Base-by-base conservation (phyloP, 2,797 vertebrate species). In the Dicrostonyx torquatus region DNA sequence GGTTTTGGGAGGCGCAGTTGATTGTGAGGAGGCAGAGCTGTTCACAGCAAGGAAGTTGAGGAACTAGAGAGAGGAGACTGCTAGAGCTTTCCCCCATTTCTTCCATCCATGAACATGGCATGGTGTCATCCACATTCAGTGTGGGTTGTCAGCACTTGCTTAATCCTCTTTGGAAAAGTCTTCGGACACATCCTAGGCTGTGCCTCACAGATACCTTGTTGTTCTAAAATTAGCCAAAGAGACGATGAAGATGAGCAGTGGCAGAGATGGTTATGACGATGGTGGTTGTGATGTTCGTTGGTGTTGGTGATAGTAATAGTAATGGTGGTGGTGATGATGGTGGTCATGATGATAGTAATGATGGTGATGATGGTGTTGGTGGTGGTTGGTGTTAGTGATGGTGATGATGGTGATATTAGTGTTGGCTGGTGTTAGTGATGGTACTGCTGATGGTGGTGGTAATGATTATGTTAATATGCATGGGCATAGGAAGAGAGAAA, bases 241-340 rank as follows among this genome's bases (percentile, higher is more conserved):
- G 13, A 24, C 53, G 8, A 64, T 34, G 37, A 31, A 34, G 79
- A 82, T 45, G 58, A 43, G 31, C 58, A 43, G 20, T 31, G 13
- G 43, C 14, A 15, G 2, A 26, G 43, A 45, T 43, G 72, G 5
- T 13, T 43, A 3, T 75, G 72, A 75, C 22, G 40, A 11, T 20
- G 62, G 29, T 22, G 4, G 18, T n/a, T 11, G 29, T n/a, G 34
- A 37, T n/a, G 66, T 7, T n/a, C 3, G 4, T 40, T 34, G 66
- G 66, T 68, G 34, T 0, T 72, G 18, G 2, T 26, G 22, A 3
- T 43, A 40, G 6, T 73, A n/a, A 34, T 64, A 9, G 62, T 31
- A 4, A 3, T 64, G 4, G 12, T 60, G 26, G 3, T 76, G 43
- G 0, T 48, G 43, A 0, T 45, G 12, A 1, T 76, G 43, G 2